A percentile compares a stretch with the other conserved stretches of the same genome.
phyloP scores from a whole-genome alignment of 2,888 invertebrate genomes.

The Thyatira batis region DNA sequence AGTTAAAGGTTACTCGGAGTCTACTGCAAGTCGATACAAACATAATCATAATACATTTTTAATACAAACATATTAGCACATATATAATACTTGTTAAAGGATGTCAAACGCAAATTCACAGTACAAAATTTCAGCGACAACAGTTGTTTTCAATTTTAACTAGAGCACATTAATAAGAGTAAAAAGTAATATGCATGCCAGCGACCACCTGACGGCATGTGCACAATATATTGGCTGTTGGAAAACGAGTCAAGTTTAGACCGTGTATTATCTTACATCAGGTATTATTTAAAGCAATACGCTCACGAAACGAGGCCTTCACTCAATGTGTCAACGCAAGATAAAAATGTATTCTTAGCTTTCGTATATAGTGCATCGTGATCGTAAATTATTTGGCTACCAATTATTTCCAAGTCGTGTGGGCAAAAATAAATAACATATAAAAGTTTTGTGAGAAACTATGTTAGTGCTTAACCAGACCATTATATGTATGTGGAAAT shows the following conservation, averaged over 20 bases:
- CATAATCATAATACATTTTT: too few species aligned
- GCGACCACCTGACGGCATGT: constrained; percentile 64
- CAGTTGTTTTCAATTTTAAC: constrained; percentile 10
- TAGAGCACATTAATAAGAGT: constrained; percentile 26
- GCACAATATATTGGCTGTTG: constrained; percentile 40
- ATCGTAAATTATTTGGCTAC: too few species aligned
- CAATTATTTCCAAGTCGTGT: too few species aligned
- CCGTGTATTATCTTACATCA: constrained; percentile 63
- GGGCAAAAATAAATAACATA: too few species aligned
- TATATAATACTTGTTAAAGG: too few species aligned
- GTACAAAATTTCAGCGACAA: constrained; percentile 4
- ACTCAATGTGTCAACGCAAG: constrained; percentile 29
- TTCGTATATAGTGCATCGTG: too few species aligned
- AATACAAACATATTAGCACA: too few species aligned
- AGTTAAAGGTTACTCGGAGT: too few species aligned
- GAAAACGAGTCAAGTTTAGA: constrained; percentile 55
- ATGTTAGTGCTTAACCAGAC: too few species aligned
- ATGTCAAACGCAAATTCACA: constrained; percentile 5
- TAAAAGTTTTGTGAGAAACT: too few species aligned
- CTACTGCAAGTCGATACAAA: too few species aligned
- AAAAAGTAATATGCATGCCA: constrained; percentile 51
- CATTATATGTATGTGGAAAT: too few species aligned
- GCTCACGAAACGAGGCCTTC: constrained; percentile 32
- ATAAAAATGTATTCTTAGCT: constrained; percentile 4
- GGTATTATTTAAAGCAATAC: constrained; percentile 49